A percentile compares a stretch with the other conserved stretches of the same genome.
These are phyloP conservation scores for Moxostoma hubbsi DNA, from an alignment of 2,797 vertebrate species.

Conservation along the genomic window DNA sequence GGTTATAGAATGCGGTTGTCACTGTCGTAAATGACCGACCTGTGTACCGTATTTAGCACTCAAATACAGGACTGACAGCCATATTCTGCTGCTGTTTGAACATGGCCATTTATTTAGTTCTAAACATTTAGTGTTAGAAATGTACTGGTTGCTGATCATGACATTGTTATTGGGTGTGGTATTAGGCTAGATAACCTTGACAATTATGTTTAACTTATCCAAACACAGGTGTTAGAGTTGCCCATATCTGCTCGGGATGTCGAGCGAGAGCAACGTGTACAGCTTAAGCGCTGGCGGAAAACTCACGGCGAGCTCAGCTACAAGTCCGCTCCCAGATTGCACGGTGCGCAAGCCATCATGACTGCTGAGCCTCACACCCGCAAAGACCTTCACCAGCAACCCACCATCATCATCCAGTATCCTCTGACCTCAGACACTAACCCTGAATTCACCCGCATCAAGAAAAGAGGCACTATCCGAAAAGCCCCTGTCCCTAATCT, in stretches of 20 bases:
- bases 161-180: background rate
- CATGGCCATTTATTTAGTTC: too few relatives aligned
- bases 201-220: constrained; percentile 5
- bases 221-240: constrained; percentile 87
- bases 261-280: constrained; percentile 88
- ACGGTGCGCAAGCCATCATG: constrained; percentile 89
- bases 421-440: constrained; percentile 52
- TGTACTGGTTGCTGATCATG: background rate
- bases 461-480: constrained; percentile 73
- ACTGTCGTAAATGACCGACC: too few relatives aligned
- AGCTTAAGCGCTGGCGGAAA: constrained; percentile 94
- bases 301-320: constrained; percentile 89
- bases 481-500: constrained; percentile 63
- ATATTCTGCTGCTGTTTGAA: too few relatives aligned
- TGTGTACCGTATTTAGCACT: too few relatives aligned
- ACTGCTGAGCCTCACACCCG: constrained; percentile 83
- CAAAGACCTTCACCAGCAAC: constrained; percentile 85
- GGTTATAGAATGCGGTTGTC: too few relatives aligned
- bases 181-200: too few relatives aligned
- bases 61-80: too few relatives aligned
- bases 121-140: too few relatives aligned
- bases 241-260: constrained; percentile 90
- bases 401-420: constrained; percentile 84
- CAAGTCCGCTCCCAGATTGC: constrained; percentile 86
- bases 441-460: constrained; percentile 65